Conservation (phyloP, 2,113 vertebrate species). For the Pogona vitticeps region DNA sequence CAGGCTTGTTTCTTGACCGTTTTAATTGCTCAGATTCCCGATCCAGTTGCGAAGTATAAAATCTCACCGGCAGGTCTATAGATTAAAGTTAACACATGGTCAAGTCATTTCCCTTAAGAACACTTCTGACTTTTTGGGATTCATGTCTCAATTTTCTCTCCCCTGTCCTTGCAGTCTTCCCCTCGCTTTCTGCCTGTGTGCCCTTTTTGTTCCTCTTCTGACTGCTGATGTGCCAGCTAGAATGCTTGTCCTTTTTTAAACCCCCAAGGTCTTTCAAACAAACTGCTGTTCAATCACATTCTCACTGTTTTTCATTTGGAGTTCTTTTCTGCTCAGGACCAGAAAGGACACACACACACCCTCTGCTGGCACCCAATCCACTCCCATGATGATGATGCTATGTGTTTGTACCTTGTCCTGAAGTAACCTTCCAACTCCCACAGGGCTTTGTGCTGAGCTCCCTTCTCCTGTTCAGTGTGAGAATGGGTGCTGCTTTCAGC, state of each 20-base stretch:
- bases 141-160: background rate
- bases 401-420: conserved; percentile 60
- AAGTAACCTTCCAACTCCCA: conserved; percentile 42
- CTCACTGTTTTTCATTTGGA: conserved; percentile 46
- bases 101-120: background rate
- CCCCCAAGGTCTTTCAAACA: conserved; percentile 28
- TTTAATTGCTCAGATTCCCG: background rate
- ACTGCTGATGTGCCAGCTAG: conserved; percentile 35
- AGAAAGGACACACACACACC: conserved; percentile 45
- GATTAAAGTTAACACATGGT: background rate
- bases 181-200: background rate
- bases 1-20: background rate
- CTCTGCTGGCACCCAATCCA: conserved; percentile 52
- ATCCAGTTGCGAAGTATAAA: background rate
- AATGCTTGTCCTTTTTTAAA: conserved; percentile 20
- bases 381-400: conserved; percentile 58
- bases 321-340: conserved; percentile 40
- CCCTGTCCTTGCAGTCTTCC: background rate
- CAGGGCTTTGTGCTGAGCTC: background rate
- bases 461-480: background rate
- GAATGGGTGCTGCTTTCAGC: conserved; percentile 9
- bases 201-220: conserved; percentile 10
- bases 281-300: background rate
- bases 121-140: background rate
- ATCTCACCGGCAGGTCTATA: background rate